phyloP scores from a whole-genome alignment of 2,113 vertebrate genomes.

The Chloroceryle aenea region DNA sequence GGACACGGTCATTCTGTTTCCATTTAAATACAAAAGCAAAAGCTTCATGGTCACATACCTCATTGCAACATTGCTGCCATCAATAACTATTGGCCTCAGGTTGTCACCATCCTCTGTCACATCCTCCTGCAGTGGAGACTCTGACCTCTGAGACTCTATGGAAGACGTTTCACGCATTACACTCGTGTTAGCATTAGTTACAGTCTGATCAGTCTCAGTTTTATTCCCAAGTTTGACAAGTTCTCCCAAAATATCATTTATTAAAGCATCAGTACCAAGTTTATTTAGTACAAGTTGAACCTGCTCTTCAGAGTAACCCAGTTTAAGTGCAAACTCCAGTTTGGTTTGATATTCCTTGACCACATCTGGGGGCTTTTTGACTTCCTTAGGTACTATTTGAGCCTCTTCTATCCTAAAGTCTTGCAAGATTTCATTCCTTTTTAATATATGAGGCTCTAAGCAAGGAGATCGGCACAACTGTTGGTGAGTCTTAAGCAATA shows the following conservation, averaged over 20 bases:
- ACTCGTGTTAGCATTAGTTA: conserved; percentile 64
- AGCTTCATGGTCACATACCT: conserved; percentile 80
- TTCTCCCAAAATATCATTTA: conserved; percentile 96
- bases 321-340: conserved; percentile 96
- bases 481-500: conserved; percentile 81
- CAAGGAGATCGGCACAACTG: conserved; percentile 88
- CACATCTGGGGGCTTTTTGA: conserved; percentile 76
- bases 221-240: conserved; percentile 96
- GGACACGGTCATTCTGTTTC: not conserved
- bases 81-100: conserved; percentile 92
- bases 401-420: conserved; percentile 79
- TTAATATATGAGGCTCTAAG: conserved; percentile 86
- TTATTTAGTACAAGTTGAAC: conserved; percentile 94
- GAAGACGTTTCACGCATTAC: conserved; percentile 79
- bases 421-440: conserved; percentile 80
- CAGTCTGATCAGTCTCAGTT: conserved; percentile 84
- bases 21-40: conserved; percentile 5
- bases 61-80: conserved; percentile 98
- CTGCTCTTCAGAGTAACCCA: conserved; percentile 95
- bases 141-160: conserved; percentile 84
- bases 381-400: conserved; percentile 73
- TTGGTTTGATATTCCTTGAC: conserved; percentile 92
- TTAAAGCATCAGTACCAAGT: conserved; percentile 93
- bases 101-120: conserved; percentile 89
- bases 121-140: conserved; percentile 86